Percentiles rank a stretch among this genome's conserved stretches.
Evolutionary conservation across 1,140 invertebrate genomes (phyloP).

Genomic region (Coelopa frigida): DNA sequence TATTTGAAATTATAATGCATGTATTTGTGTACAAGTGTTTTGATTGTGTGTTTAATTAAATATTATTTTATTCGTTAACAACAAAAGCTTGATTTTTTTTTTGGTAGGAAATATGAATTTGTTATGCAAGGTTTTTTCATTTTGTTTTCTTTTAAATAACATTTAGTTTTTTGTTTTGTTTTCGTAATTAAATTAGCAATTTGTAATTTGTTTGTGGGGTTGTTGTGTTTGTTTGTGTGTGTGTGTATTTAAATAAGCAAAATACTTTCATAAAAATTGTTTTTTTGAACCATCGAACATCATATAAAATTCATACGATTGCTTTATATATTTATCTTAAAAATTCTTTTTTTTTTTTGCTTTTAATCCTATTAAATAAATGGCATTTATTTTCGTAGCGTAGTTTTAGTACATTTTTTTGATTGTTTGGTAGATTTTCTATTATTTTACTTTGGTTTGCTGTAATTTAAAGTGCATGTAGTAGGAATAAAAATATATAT

Average conservation of each 20-base stretch:
- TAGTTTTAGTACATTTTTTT: no score
- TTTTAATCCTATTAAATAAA: no score
- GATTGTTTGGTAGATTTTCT: no score
- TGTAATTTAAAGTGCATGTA: not conserved
- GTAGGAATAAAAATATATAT: conserved; percentile 2
- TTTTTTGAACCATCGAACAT: no score
- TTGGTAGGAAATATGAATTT: conserved; percentile 35
- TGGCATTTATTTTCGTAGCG: no score
- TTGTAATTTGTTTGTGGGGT: conserved; percentile 1
- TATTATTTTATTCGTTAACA: no score
- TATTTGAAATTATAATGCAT: no score
- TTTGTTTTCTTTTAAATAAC: conserved; percentile 17
- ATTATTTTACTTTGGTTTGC: not conserved
- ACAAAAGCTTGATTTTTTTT: no score
- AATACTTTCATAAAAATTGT: conserved; percentile 17
- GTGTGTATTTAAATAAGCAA: conserved; percentile 22
- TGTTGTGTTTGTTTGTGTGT: conserved; percentile 18
- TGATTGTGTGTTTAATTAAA: conserved; percentile 1
- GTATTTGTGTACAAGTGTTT: no score
- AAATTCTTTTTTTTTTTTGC: not conserved
- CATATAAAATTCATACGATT: no score
- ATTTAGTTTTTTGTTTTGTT: conserved; percentile 26
- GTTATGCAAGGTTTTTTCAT: conserved; percentile 43
- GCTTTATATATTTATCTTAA: conserved; percentile 5
- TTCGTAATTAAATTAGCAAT: conserved; percentile 5